Evolutionary conservation across 30 jellyfish, hydroid and myxozoan genomes (phyloP), one percentile per base, ranked within the genome.

Genomic region (Hydra vulgaris): DNA sequence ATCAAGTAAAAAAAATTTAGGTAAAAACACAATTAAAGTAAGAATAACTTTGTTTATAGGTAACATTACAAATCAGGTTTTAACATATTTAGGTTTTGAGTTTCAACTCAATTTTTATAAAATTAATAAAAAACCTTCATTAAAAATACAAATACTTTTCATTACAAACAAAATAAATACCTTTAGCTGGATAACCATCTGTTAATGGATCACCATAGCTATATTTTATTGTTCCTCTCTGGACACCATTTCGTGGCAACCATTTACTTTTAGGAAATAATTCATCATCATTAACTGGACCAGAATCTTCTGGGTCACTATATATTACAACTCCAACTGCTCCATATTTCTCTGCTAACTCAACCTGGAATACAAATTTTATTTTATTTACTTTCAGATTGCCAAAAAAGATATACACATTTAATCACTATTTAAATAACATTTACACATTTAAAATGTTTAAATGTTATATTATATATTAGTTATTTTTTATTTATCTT

Each of bases 171-270:
- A n/a, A n/a, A n/a, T n/a, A n/a, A n/a, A n/a, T n/a, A 90, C 97
- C 95, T 73, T 85, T 85, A n/a, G 97, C 86, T 17, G 97, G 94
- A 88, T 87, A 90, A 20, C 94, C 95, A 17, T 89, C 96, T 3
- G 95, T 90, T 70, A 85, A 66, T 0, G 82, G 82, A 71, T 90
- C 97, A 0, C 97, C 97, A 21, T 71, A 86, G 5, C 95, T 83
- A 26, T 20, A 7, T 21, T 82, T 84, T 26, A 90, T 79, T 17
- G 97, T 76, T 1, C 97, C 97, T 23, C 97, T 74, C 55, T 90
- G 97, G 67, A 90, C 95, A 4, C 94, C 94, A 79, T 82, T 95
- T 26, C 85, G 72, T 1, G 97, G 95, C 89, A 90, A 21, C 97
- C 97, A 90, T 76, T 88, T 17, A 70, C 97, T 72, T 0, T 83